Percentiles rank a stretch among this genome's conserved stretches.
phyloP scores from a whole-genome alignment of 2,888 invertebrate species.

The Coenonympha arcania region DNA sequence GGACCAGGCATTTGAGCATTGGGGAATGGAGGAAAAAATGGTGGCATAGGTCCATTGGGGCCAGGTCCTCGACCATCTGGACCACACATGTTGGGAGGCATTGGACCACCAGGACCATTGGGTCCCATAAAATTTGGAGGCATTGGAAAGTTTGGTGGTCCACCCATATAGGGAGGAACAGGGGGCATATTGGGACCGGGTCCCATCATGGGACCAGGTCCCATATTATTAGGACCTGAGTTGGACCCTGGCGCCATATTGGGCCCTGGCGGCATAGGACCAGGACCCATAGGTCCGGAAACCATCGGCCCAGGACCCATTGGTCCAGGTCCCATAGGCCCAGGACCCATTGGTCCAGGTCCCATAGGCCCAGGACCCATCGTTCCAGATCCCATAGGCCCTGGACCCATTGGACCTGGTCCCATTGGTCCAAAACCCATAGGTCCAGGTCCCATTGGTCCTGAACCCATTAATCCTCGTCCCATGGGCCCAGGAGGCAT shows the following conservation, averaged over 20 bases:
- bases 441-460: constrained; percentile 28
- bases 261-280: constrained; percentile 23
- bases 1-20: constrained; percentile 41
- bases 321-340: constrained; percentile 25
- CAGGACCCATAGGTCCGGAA: constrained; percentile 31
- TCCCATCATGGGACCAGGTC: constrained; percentile 39
- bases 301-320: constrained; percentile 30
- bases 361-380: constrained; percentile 28
- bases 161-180: constrained; percentile 50
- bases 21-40: constrained; percentile 42
- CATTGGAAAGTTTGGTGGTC: constrained; percentile 58
- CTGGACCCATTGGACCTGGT: constrained; percentile 34
- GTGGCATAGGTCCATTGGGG: constrained; percentile 44
- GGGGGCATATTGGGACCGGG: constrained; percentile 11
- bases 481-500: constrained; percentile 27
- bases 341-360: constrained; percentile 24
- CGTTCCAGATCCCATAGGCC: constrained; percentile 31
- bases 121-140: constrained; percentile 63
- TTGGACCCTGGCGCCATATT: constrained; percentile 34
- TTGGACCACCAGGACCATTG: constrained; percentile 45
- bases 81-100: constrained; percentile 45
- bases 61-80: constrained; percentile 39
- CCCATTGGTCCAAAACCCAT: constrained; percentile 33
- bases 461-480: too few species aligned
- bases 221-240: constrained; percentile 10